Conservation (phyloP, 23 tunicate genomes). For the Botrylloides violaceus region DNA sequence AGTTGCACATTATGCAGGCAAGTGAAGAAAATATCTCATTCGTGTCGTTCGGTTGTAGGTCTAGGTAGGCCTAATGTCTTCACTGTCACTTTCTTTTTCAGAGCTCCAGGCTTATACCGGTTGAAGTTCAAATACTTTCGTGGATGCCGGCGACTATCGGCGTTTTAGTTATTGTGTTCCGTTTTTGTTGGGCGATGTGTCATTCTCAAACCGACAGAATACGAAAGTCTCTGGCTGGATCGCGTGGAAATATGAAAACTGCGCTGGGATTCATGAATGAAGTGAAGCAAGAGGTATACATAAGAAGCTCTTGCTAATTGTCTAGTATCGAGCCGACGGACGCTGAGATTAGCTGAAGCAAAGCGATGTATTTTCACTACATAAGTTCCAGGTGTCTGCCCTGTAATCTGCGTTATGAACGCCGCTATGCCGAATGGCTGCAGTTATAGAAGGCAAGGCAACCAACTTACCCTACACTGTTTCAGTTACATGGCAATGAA, state of each 20-base stretch:
- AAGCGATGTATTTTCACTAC: no score
- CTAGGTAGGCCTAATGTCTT: no score
- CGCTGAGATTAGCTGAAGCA: background rate
- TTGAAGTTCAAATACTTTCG: constrained; percentile 62
- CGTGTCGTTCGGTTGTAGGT: no score
- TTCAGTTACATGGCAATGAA: no score
- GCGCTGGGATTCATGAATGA: constrained; percentile 84
- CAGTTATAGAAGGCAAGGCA: no score
- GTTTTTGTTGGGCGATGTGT: constrained; percentile 60
- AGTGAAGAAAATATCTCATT: no score
- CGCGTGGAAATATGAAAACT: constrained; percentile 48
- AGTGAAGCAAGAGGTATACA: constrained; percentile 81
- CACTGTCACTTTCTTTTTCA: no score
- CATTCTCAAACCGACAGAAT: constrained; percentile 61
- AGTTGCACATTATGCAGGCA: constrained; percentile 58
- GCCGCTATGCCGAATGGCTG: no score
- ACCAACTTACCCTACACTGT: no score
- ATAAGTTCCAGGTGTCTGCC: no score
- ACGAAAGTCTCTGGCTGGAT: constrained; percentile 42
- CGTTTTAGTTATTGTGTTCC: constrained; percentile 24
- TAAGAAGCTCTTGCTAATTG: background rate
- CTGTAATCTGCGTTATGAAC: no score
- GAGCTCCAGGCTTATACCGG: constrained; percentile 59
- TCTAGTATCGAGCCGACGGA: background rate
- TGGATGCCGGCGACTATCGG: constrained; percentile 69